These are phyloP conservation scores for Coreoperca whiteheadi DNA, from an alignment of 2,113 vertebrate species.

Conservation along the genomic window DNA sequence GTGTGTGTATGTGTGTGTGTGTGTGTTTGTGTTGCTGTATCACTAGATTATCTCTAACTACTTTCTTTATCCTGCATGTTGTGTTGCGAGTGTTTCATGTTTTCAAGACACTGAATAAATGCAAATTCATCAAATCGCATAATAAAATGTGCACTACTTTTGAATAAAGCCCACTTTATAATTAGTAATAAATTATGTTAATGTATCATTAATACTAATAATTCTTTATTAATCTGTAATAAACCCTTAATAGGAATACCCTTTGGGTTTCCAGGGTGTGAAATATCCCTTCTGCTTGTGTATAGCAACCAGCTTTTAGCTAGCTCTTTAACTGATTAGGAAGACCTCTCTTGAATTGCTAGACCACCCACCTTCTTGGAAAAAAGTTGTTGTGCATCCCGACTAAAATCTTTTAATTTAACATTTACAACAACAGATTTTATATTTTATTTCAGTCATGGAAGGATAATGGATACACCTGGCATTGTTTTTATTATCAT, in stretches of 20 bases:
- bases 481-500: neutral
- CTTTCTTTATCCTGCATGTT: slow-evolving; percentile 20
- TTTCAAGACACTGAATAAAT: neutral
- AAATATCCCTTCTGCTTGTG: neutral
- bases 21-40: slow-evolving; percentile 17
- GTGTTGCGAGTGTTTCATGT: neutral
- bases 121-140: neutral
- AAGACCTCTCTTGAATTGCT: neutral
- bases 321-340: neutral
- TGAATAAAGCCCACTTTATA: neutral
- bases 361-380: neutral
- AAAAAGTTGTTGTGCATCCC: neutral
- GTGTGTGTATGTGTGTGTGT: neutral
- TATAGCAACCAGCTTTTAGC: neutral
- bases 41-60: neutral
- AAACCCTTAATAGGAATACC: neutral
- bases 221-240: neutral
- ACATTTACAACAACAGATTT: neutral
- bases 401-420: neutral
- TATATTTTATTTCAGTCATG: neutral
- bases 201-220: neutral
- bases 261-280: neutral
- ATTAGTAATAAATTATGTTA: neutral
- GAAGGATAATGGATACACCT: neutral
- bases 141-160: neutral